Base-by-base conservation (phyloP, 2,888 invertebrate species). In the Drosophila stalkeri region DNA sequence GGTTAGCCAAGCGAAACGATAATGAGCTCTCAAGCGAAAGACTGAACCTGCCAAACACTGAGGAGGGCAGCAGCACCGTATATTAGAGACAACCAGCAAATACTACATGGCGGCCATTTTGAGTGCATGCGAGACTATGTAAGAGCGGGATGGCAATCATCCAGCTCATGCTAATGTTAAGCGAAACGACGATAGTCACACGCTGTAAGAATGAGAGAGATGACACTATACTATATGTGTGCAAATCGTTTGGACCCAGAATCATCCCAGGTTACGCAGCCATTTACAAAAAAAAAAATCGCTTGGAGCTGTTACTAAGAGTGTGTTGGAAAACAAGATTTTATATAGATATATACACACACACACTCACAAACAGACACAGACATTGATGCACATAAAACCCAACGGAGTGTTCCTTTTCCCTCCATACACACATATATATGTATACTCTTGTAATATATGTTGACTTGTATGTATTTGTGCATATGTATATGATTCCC, bases 1-100 rank as follows among this genome's bases (percentile, higher is more conserved):
- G 82, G 80, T 89, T 89, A 91, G 91, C 91, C 86, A 91, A 91
- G 91, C 91, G 91, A 91, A 91, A 91, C 91, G 90, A 78, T 91
- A 91, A 91, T 91, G 91, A 91, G 91, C 91, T 91, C 91, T 91
- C 91, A 91, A 85, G 91, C 91, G 91, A 91, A 91, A 91, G 76
- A 75, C 71, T 64, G 71, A 71, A 64, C 76, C 71, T 63, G 77
- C 77, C 66, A 85, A 82, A 82, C 80, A 83, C n/a, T 18, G 33
- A 33, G 31, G 18, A 51, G 86, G 88, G 82, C 68, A 66, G 63
- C 59, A 31, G 39, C n/a, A 11, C 31, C 51, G 33, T 39, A 71
- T 59, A 59, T 60, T 70, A 78, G 69, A 72, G 18, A 64, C 64
- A 73, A 75, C 68, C 73, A 61, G 61, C 46, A 65, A 71, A 59